Conservation (phyloP, 2,888 invertebrate species). For the Philereme transversata region DNA sequence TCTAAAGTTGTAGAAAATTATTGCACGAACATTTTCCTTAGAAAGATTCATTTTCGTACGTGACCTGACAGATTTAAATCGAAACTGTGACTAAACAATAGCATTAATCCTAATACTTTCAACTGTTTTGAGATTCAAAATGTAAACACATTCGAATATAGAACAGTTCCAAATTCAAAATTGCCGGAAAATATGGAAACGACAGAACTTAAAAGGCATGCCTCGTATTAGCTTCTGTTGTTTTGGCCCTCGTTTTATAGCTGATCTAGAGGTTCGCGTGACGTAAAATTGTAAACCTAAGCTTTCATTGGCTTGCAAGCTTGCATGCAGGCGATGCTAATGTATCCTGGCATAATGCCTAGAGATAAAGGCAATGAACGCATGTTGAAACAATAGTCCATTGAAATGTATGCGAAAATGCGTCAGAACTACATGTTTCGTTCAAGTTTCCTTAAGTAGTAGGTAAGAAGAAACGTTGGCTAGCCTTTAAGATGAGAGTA, state of each 20-base stretch:
- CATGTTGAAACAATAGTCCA: conserved; percentile 20
- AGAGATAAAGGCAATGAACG: conserved; percentile 17
- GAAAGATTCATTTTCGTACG: too few species aligned
- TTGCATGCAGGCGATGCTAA: conserved; percentile 11
- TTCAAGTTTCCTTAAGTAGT: neutral
- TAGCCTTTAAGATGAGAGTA: too few species aligned
- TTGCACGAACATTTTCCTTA: too few species aligned
- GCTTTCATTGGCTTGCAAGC: conserved; percentile 8
- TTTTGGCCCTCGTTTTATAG: neutral
- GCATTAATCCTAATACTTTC: too few species aligned
- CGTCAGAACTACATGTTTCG: conserved; percentile 5
- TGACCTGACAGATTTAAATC: too few species aligned
- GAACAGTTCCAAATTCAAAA: too few species aligned
- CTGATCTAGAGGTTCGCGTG: conserved; percentile 1
- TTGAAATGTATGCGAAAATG: conserved; percentile 15
- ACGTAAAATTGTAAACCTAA: conserved; percentile 1
- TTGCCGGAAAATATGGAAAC: too few species aligned
- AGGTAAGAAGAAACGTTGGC: neutral
- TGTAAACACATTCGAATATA: too few species aligned
- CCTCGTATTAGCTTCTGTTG: neutral
- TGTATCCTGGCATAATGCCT: conserved; percentile 20
- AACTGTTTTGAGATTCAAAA: too few species aligned
- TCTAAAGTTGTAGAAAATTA: too few species aligned
- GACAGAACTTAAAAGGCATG: too few species aligned
- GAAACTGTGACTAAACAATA: too few species aligned